Evolutionary conservation across 2,888 invertebrate genomes (phyloP), one percentile per base, ranked within the genome.

Genomic region (Herminia tarsipennalis): DNA sequence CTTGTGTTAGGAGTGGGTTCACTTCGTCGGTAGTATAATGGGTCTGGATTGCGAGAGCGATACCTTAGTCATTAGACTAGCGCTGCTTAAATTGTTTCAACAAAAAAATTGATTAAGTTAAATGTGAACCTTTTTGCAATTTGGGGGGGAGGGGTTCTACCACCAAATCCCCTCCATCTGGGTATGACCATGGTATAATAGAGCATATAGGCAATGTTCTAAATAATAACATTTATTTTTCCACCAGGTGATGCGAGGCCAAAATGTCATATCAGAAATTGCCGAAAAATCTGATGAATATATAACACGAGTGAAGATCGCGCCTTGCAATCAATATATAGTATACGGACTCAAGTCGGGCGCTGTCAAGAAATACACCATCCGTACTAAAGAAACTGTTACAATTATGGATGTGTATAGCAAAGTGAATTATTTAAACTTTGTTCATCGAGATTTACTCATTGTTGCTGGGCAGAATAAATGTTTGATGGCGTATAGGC

Each of bases 281-380:
- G 68, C 81, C 1, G 82, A 88, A 12, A 81, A 81, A 42, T 58
- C 81, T 0, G 80, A 88, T 29, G 92, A 89, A 20, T 83, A 78
- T 35, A 89, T 93, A 34, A 88, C 86, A 1, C 73, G 74, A 2
- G 76, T 93, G 1, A 84, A 83, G 38, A 83, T 93, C 50, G 89
- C 90, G 0, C 86, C 92, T 0, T 88, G 92, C 73, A 92, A 92
- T 56, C 88, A 86, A 20, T 86, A 88, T 68, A 73, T 93, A 1
- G 66, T 93, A 5, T 93, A 91, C 65, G 88, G 92, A 0, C 81
- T 92, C 0, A 79, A 83, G 9, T 87, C 87, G 0, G 92, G 92
- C 1, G 64, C 66, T 0, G 86, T 93, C 0, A 83, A 81, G 24
- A 81, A 87, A 56, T 92, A 86, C 57, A 83, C 86, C 0, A 64